phyloP scores from a whole-genome alignment of 2,797 vertebrate genomes.

The Bothrops alternatus region DNA sequence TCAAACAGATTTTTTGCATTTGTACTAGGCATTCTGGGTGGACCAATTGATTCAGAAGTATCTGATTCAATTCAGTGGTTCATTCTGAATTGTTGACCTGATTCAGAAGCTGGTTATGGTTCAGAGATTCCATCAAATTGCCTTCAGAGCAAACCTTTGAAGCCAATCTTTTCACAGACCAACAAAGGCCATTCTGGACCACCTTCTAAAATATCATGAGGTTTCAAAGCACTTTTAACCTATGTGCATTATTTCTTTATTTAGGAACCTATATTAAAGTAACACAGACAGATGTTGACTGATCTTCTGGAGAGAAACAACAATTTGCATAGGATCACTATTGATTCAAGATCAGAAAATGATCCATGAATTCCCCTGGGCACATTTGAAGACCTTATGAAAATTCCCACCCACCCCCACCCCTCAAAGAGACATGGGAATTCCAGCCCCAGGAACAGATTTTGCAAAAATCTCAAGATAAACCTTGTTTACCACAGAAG shows the following conservation, averaged over 20 bases:
- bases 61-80: background rate
- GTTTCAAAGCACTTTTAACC: background rate
- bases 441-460: background rate
- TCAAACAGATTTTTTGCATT: background rate
- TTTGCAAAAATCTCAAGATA: background rate
- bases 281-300: background rate
- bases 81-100: background rate
- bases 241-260: background rate
- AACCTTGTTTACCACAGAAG: background rate
- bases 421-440: background rate
- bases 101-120: background rate
- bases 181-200: background rate
- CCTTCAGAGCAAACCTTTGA: background rate
- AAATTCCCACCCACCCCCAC: background rate
- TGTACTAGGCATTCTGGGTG: background rate
- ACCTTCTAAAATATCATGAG: background rate
- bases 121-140: background rate
- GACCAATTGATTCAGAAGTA: background rate
- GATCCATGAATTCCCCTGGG: background rate
- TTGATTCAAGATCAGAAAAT: slow-evolving; percentile 10
- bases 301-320: background rate
- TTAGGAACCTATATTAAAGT: background rate
- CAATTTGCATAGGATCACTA: background rate
- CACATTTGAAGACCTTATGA: background rate
- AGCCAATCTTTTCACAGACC: background rate